Evolutionary conservation across 2,113 vertebrate genomes (phyloP).

Genomic region (Pelecanoides urinatrix): DNA sequence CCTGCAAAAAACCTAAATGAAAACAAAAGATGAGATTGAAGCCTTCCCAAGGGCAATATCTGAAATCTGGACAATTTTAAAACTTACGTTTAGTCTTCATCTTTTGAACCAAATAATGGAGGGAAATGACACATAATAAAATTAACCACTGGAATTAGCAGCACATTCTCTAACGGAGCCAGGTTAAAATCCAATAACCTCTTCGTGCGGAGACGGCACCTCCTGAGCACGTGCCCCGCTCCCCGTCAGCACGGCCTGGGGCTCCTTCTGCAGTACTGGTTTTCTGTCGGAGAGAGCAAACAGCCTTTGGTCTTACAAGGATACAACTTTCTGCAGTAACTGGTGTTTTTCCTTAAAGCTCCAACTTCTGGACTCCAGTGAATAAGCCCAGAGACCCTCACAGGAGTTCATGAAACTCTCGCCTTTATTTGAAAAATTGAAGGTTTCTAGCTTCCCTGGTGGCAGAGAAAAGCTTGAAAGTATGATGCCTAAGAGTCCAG

Average conservation of each 20-base stretch:
- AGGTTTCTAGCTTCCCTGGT: background rate
- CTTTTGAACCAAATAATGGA: conserved; percentile 57
- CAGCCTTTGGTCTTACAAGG: background rate
- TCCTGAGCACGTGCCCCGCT: background rate
- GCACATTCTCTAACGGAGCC: background rate
- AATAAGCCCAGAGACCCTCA: background rate
- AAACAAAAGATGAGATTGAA: conserved; percentile 52
- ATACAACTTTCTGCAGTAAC: background rate
- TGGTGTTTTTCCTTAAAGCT: background rate
- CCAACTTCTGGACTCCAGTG: background rate
- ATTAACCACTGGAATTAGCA: conserved; percentile 59
- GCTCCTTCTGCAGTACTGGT: background rate
- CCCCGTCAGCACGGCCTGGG: fast-evolving
- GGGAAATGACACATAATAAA: conserved; percentile 36
- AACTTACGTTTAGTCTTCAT: conserved; percentile 40
- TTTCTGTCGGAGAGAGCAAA: background rate
- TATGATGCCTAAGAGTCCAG: background rate
- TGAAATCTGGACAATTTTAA: conserved; percentile 26
- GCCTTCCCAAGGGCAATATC: conserved; percentile 29
- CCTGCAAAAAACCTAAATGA: conserved; percentile 51
- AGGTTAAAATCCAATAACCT: background rate
- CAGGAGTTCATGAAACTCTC: background rate
- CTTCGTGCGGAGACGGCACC: background rate
- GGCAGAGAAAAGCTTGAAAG: background rate
- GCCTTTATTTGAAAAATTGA: background rate